Base-by-base conservation (phyloP, 2,113 vertebrate genomes). In the Odontophorus gujanensis region DNA sequence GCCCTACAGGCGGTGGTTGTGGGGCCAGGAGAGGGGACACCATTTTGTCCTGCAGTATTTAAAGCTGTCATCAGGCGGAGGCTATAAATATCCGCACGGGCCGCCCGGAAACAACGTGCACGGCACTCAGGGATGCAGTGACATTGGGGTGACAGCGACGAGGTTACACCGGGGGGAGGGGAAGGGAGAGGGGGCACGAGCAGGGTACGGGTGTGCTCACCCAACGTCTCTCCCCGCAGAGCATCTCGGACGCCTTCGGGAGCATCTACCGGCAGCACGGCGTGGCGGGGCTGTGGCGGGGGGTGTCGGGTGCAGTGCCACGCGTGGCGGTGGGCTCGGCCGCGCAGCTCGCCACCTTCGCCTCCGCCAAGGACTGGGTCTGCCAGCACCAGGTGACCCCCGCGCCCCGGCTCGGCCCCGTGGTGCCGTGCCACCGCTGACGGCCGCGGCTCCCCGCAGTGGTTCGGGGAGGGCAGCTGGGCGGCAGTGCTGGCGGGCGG, bases 291-390 rank as follows among this genome's bases (percentile, higher is more conserved):
- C 97, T 99, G 43, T 99, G 99, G 99, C 97, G 98, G 73, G 99
- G 99, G 1, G 99, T 98, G 83, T 98, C 98, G 0, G 99, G 98
- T 0, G 99, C 99, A 0, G 98, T 99, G 79, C 99, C 99, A 32
- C 97, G 99, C 1, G 99, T 99, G 92, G 99, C 97, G 77, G 99
- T 99, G 90, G 99, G 99, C 85, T 99, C 99, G 1, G 98, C 99
- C 0, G 97, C 97, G 5, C 99, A 99, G 85, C 98, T 99, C 25
- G 98, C 99, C 87, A 99, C 99, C 78, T 99, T 99, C 57, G 91
- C 98, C 92, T 98, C 98, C 0, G 98, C 98, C 97, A 99, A 99
- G 96, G 97, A 98, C 85, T 98, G 98, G 98, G 98, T 99, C 30
- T 96, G 96, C 14, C 66, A 97, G 83, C 93, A 1, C n/a, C 91